phyloP scores from a whole-genome alignment of 2,113 vertebrate species.

The Erythrocebus patas region DNA sequence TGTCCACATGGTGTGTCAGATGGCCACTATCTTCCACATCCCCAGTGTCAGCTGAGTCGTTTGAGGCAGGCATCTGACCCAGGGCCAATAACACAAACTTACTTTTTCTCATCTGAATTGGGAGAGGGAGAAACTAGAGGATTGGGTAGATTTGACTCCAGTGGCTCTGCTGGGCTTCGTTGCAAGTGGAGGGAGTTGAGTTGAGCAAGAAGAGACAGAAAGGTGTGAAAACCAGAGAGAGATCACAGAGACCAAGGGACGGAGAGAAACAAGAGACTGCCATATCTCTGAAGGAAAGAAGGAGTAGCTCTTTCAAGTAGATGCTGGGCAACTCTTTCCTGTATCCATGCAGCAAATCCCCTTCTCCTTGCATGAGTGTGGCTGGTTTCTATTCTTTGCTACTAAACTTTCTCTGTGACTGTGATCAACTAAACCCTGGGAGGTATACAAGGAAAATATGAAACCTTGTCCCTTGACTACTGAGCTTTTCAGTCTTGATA shows the following conservation, averaged over 20 bases:
- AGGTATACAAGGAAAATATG: not conserved
- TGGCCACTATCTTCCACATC: fast-evolving
- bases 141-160: not conserved
- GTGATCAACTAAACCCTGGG: not conserved
- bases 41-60: not conserved
- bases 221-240: too few relatives aligned
- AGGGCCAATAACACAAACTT: not conserved
- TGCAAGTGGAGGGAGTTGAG: not conserved
- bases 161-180: not conserved
- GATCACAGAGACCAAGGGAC: not conserved
- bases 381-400: not conserved
- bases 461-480: not conserved
- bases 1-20: fast-evolving
- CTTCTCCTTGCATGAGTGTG: not conserved
- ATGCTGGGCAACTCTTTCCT: not conserved
- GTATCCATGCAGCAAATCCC: not conserved
- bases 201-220: not conserved
- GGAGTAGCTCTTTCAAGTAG: not conserved
- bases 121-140: not conserved
- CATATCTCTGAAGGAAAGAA: not conserved
- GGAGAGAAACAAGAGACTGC: not conserved
- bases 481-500: not conserved
- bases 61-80: not conserved
- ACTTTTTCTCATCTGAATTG: not conserved
- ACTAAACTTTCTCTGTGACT: not conserved